These are phyloP conservation scores for Drosophila elegans DNA, from an alignment of 1,140 invertebrate species.

Conservation along the genomic window DNA sequence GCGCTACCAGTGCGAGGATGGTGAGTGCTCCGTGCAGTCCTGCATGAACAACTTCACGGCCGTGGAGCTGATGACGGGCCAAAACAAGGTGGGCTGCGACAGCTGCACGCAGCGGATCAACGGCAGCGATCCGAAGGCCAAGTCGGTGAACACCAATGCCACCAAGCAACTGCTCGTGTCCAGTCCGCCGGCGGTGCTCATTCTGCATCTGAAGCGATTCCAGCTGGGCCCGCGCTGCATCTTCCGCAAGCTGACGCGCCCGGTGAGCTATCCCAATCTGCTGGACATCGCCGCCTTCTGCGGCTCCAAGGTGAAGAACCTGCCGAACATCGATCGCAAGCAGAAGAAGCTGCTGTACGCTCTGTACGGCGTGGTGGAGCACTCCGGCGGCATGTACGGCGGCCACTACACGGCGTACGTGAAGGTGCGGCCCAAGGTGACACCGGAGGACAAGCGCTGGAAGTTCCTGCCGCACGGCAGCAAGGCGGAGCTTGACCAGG, in stretches of 20 bases:
- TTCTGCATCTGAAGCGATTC: constrained; percentile 97
- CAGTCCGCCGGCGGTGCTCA: constrained; percentile 95
- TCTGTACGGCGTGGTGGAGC: constrained; percentile 97
- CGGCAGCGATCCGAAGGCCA: constrained; percentile 87
- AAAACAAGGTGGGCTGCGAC: constrained; percentile 97
- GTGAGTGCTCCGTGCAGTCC: constrained; percentile 93
- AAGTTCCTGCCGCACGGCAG: constrained; percentile 88
- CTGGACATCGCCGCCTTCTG: constrained; percentile 97
- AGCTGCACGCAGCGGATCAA: constrained; percentile 92
- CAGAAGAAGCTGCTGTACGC: constrained; percentile 93
- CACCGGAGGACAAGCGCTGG: constrained; percentile 88
- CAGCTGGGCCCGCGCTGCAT: constrained; percentile 88
- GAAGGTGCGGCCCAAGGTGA: constrained; percentile 88
- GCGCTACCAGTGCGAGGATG: constrained; percentile 90
- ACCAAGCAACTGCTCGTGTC: constrained; percentile 96
- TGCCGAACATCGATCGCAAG: constrained; percentile 87
- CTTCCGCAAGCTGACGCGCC: constrained; percentile 92
- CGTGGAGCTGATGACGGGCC: constrained; percentile 94
- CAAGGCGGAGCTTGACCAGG: constrained; percentile 84
- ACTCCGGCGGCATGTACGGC: constrained; percentile 94
- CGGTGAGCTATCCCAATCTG: constrained; percentile 94
- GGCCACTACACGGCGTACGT: constrained; percentile 99
- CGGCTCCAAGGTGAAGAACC: constrained; percentile 90
- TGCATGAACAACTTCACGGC: constrained; percentile 97
- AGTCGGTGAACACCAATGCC: constrained; percentile 94